Evolutionary conservation across 2,888 invertebrate species (phyloP).

Genomic region (Cheilosia impressa): DNA sequence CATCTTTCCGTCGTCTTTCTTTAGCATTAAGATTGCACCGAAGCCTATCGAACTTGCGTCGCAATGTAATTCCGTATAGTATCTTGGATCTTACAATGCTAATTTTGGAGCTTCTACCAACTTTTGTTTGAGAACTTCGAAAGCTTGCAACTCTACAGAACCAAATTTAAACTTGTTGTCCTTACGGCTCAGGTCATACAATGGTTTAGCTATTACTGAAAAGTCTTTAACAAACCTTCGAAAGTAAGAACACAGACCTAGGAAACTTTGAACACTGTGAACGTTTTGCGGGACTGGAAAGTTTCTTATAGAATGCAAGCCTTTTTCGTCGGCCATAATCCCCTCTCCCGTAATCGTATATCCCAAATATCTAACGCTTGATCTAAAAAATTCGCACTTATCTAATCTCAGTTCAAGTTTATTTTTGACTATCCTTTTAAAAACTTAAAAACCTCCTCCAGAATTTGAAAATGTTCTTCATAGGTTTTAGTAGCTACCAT

Average conservation of each 20-base stretch:
- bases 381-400: slow-evolving; percentile 8
- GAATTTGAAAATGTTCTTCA: slow-evolving; percentile 26
- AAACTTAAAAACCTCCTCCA: slow-evolving; percentile 30
- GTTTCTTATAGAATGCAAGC: not conserved
- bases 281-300: not conserved
- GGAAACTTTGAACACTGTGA: not conserved
- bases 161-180: too few species aligned
- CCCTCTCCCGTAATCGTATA: slow-evolving; percentile 1
- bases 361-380: slow-evolving; percentile 10
- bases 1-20: too few species aligned
- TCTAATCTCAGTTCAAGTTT: not conserved
- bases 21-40: too few species aligned
- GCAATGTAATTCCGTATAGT: too few species aligned
- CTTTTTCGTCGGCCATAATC: slow-evolving; percentile 17
- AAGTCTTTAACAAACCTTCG: slow-evolving; percentile 36
- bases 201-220: not conserved
- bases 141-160: too few species aligned
- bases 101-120: too few species aligned
- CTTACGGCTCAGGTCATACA: too few species aligned
- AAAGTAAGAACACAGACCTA: slow-evolving; percentile 20
- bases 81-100: too few species aligned
- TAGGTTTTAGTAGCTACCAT: slow-evolving; percentile 10
- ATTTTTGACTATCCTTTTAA: slow-evolving; percentile 6
- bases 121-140: too few species aligned
- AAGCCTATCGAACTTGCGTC: too few species aligned